Evolutionary conservation across 1,140 invertebrate genomes (phyloP), one percentile per base, ranked within the genome.

Genomic region (Danaus plexippus): DNA sequence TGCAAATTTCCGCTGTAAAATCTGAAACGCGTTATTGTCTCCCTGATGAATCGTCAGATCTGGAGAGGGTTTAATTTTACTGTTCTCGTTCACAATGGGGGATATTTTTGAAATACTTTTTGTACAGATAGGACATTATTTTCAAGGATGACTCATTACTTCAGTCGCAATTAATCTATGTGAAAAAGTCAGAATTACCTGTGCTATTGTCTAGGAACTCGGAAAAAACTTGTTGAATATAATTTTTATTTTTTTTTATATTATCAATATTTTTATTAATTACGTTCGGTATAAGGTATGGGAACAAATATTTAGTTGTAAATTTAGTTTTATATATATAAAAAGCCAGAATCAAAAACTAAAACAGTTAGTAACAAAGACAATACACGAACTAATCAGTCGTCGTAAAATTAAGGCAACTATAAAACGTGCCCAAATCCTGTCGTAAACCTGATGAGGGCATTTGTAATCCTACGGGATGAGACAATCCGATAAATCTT

Each of bases 361-460:
- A 32, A 32, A 32, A 6, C 22, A 32, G 5, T 32, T 32, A 32
- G 46, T 22, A 9, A 46, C 13, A 46, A 44, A 42, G 52, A 40
- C 48, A 57, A 63, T 54, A 40, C 54, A 58, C 52, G 43, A 76
- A 73, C 71, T 77, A 78, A 80, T 82, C 75, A 74, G 65, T 41
- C 48, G 49, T 59, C 69, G 64, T 82, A 80, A 80, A 82, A 78
- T 79, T 71, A 78, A 73, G 54, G 50, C 64, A 74, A 76, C 75
- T 78, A 82, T 82, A 82, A 80, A 79, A 73, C 61, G 47, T 64
- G 70, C 64, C 66, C 66, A 65, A 69, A 61, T 68, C 63, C 44
- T 56, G 51, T 78, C 78, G 77, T 81, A 79, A 81, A 79, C 52
- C 51, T 51, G 72, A 79, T 75, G 71, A 80, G 71, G 68, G 60